Evolutionary conservation across 2,888 invertebrate species (phyloP), one percentile per base, ranked within the genome.

Genomic region (Diplazon laetatorius): DNA sequence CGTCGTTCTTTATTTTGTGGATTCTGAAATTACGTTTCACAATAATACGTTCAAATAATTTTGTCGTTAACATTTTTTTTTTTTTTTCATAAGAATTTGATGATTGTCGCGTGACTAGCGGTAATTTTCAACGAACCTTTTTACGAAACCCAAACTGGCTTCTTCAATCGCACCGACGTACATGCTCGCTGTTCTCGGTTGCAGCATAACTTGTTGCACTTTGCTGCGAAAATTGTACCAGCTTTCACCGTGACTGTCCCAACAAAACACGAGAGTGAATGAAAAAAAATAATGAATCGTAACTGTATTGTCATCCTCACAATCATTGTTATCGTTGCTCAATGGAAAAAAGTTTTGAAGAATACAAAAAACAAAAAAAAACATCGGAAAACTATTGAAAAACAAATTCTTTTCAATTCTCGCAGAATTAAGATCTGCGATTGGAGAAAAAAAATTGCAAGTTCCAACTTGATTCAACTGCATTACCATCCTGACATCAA

Each of bases 181-280:
- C 87, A 95, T 94, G 18, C 94, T 94, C 0, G 96, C 95, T 0
- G 95, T 94, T 55, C 94, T 93, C 0, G 96, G 94, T 84, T 95
- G 94, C 82, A 97, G 91, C 91, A 97, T 95, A 18, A 95, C 94
- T 84, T 95, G 94, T 62, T 96, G 96, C 4, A 96, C 95, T 87
- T 95, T 95, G 4, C 94, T 94, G 57, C 97, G 93, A 82, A 96
- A 95, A 63, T 94, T 93, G 86, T 95, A 94, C 97, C 97, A 97
- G 10, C 94, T 94, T 80, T 96, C 95, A 1, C 96, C 97, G 86
- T 97, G 96, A 0, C 97, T 97, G 89, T 1, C 89, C 91, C 60
- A 63, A 50, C 62, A 30, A 72, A 62, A 18, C n/a, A n/a, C n/a
- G n/a, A n/a, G n/a, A n/a, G n/a, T n/a, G n/a, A n/a, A n/a, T n/a